Evolutionary conservation across 2,113 vertebrate species (phyloP).

Genomic region (Anser cygnoides): DNA sequence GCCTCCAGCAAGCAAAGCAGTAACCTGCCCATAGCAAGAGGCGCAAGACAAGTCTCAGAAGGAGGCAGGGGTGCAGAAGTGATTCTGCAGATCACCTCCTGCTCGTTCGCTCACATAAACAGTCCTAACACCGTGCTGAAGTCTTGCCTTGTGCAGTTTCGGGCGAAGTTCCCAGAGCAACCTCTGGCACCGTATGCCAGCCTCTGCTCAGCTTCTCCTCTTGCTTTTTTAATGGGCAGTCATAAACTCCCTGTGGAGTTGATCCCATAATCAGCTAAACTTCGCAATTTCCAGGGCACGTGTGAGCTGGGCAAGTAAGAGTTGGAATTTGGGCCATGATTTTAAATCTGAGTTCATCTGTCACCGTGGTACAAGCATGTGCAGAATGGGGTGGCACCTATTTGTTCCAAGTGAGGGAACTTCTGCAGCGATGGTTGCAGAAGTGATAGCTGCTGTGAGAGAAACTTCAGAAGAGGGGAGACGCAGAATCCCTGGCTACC

Average conservation of each 20-base stretch:
- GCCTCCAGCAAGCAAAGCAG: background rate
- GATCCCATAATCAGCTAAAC: background rate
- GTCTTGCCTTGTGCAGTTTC: background rate
- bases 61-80: background rate
- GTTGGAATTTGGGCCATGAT: background rate
- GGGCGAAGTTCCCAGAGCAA: background rate
- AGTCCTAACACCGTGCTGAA: background rate
- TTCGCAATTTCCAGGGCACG: background rate
- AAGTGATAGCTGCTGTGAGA: background rate
- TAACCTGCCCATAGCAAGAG: background rate
- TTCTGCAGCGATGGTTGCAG: background rate
- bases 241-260: background rate
- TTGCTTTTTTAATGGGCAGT: background rate
- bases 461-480: background rate
- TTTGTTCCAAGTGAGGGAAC: background rate
- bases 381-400: fast-evolving
- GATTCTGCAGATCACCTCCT: background rate
- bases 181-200: background rate
- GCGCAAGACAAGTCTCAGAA: background rate
- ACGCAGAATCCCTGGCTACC: fast-evolving
- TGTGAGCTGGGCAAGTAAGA: background rate
- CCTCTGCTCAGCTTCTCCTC: background rate
- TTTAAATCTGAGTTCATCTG: background rate
- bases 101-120: background rate
- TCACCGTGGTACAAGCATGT: fast-evolving